A percentile compares a stretch with the other conserved stretches of the same genome.
phyloP scores from a whole-genome alignment of 2,113 vertebrate species.

The Paramormyrops kingsleyae region DNA sequence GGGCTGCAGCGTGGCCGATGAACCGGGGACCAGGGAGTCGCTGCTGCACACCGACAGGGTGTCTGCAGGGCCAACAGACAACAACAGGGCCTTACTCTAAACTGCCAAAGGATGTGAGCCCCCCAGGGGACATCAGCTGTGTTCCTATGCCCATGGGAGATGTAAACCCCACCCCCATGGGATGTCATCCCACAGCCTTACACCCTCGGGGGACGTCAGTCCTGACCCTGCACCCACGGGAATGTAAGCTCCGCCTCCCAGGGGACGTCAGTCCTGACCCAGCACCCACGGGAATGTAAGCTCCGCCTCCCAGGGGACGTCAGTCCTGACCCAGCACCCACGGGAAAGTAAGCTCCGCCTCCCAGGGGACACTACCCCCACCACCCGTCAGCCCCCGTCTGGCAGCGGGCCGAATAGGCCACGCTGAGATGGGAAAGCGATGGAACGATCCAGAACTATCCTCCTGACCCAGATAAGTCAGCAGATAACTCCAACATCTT shows the following conservation, averaged over 20 bases:
- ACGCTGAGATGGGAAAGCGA: not conserved
- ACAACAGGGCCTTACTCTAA: not conserved
- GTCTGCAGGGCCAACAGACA: constrained; percentile 58
- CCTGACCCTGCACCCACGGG: too few relatives aligned
- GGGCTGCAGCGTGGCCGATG: constrained; percentile 82
- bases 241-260: too few relatives aligned
- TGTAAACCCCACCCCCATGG: not conserved
- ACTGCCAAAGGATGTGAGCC: too few relatives aligned
- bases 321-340: too few relatives aligned
- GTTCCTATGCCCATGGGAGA: not conserved
- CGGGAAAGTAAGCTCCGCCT: not conserved
- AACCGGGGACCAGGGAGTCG: constrained; percentile 87
- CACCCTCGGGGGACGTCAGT: too few relatives aligned
- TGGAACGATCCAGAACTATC: not conserved
- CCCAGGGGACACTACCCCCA: not conserved
- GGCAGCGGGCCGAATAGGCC: not conserved
- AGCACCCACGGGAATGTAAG: not conserved
- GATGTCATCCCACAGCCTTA: not conserved
- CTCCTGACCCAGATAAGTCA: not conserved
- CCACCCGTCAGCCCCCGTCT: not conserved
- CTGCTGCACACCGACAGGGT: constrained; percentile 93
- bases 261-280: not conserved
- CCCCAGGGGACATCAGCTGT: not conserved
- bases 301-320: not conserved
- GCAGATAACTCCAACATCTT: not conserved